Base-by-base conservation (phyloP, 2,113 vertebrate genomes). In the Mandrillus leucophaeus region DNA sequence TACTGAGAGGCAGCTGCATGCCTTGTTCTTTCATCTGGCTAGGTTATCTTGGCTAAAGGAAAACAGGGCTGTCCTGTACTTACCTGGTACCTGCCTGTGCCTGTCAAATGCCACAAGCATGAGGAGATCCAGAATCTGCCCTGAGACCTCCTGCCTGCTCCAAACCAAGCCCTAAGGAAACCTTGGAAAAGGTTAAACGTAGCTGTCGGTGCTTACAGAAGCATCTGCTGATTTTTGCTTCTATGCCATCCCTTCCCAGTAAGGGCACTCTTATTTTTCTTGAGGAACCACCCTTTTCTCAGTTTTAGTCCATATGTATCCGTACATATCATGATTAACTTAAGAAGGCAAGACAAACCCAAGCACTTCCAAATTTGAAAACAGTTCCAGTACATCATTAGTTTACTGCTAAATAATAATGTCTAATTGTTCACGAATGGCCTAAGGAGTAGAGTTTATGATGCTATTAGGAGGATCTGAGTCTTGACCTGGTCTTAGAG, bases 11-110 rank as follows among this genome's bases (percentile, higher is more conserved):
- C 92, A 32, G 55, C 27, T 16, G 52, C 94, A 93, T 93, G 89
- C 76, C 80, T 90, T 0, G 3, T 22, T 40, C 92, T 96, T 92
- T 92, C 96, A 93, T 92, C 96, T 43, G 86, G 50, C 72, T 84
- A 83, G 86, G 93, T 0, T 1, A 93, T 59, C 61, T 68, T 61
- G 95, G 70, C 80, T 81, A 68, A 82, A 68, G 70, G 16, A 66
- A 68, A 48, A 2, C 52, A 83, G 81, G 78, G 55, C 3, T 50
- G 45, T 38, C 92, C 20, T 30, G 22, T 43, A 30, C 35, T 55
- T 5, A 30, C 78, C 61, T 32, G 0, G 30, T 72, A 88, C 90
- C 83, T 96, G 96, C 20, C 0, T 48, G 64, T 82, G 88, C 94
- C 66, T 95, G 78, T 72, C 0, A 1, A 48, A 75, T 43, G 81